phyloP scores from a whole-genome alignment of 2,797 vertebrate genomes.

The Ctenopoma multispine region DNA sequence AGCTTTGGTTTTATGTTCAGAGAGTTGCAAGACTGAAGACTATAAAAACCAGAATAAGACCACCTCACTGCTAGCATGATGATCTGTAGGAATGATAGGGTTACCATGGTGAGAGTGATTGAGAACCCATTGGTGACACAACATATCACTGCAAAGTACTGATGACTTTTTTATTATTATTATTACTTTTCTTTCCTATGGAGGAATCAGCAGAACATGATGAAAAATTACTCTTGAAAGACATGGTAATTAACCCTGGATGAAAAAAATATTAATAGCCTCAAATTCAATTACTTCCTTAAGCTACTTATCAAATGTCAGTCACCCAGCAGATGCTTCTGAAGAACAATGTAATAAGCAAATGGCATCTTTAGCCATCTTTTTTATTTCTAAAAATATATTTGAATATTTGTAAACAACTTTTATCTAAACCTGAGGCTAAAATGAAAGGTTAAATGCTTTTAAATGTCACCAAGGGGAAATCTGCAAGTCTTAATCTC shows the following conservation, averaged over 20 bases:
- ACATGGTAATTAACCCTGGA: slow-evolving; percentile 64
- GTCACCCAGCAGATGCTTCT: slow-evolving; percentile 25
- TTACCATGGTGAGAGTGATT: slow-evolving; percentile 66
- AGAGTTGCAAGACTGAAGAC: slow-evolving; percentile 34
- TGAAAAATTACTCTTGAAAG: slow-evolving; percentile 58
- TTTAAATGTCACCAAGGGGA: slow-evolving; percentile 61
- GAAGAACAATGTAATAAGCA: slow-evolving; percentile 23
- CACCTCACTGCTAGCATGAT: slow-evolving; percentile 3
- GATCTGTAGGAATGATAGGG: slow-evolving; percentile 52
- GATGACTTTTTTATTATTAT: slow-evolving; percentile 27
- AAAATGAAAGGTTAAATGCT: slow-evolving; percentile 48
- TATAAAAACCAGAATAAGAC: slow-evolving; percentile 16
- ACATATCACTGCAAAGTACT: slow-evolving; percentile 30
- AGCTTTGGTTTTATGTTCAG: slow-evolving; percentile 31
- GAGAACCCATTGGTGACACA: slow-evolving; percentile 62
- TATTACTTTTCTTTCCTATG: slow-evolving; percentile 6
- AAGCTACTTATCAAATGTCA: slow-evolving; percentile 31
- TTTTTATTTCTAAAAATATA: slow-evolving; percentile 23
- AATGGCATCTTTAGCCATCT: slow-evolving; percentile 40
- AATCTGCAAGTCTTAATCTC: slow-evolving; percentile 43
- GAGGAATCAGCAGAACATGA: slow-evolving; percentile 44
- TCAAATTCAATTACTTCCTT: slow-evolving; percentile 56
- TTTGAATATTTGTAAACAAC: slow-evolving; percentile 42
- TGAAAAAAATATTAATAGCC: slow-evolving; percentile 63
- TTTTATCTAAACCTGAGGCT: slow-evolving; percentile 36